These are phyloP conservation scores for Ginglymostoma cirratum DNA, from an alignment of 2,113 vertebrate genomes.

Conservation along the genomic window DNA sequence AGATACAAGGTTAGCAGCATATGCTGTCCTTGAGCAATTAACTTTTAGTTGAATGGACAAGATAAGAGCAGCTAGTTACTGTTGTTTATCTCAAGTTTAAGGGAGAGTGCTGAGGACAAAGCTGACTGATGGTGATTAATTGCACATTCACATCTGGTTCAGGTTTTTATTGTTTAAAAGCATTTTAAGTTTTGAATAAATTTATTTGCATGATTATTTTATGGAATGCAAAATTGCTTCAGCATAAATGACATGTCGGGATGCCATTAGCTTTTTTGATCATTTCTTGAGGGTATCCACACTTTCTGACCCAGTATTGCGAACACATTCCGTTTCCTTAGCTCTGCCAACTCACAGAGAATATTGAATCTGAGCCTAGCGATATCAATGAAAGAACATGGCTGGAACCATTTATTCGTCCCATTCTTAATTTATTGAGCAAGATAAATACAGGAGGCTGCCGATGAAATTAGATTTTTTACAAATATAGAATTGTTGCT, in stretches of 20 bases:
- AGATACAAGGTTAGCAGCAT: not conserved
- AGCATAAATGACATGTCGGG: not conserved
- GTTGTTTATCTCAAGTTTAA: not conserved
- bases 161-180: not conserved
- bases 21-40: not conserved
- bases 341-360: not conserved
- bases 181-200: not conserved
- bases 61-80: not conserved
- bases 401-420: too few species aligned
- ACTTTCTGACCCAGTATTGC: not conserved
- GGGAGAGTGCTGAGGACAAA: not conserved
- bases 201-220: not conserved
- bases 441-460: not conserved
- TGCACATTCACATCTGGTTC: not conserved
- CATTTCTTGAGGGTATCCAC: not conserved
- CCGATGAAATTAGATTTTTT: not conserved
- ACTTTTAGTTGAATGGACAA: not conserved
- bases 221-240: not conserved
- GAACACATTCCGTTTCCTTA: not conserved
- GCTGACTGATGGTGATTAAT: not conserved
- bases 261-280: not conserved
- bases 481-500: not conserved
- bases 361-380: not conserved
- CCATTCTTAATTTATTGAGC: not conserved
- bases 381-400: not conserved